phyloP scores from a whole-genome alignment of 2,113 vertebrate genomes.

The Dasyurus viverrinus region DNA sequence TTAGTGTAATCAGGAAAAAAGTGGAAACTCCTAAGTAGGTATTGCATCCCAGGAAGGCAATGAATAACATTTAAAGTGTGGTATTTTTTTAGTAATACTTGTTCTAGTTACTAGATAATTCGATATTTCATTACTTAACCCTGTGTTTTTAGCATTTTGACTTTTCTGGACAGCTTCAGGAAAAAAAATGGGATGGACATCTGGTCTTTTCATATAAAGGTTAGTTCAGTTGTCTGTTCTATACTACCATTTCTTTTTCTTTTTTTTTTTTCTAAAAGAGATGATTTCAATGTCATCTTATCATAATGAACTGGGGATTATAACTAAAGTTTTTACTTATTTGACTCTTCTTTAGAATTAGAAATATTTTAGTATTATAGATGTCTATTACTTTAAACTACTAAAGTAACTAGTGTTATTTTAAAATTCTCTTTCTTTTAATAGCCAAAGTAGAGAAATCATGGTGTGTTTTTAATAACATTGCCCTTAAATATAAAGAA shows the following conservation, averaged over 20 bases:
- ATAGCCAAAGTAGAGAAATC: neutral
- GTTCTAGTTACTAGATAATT: constrained; percentile 45
- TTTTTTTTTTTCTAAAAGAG: constrained; percentile 12
- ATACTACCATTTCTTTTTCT: constrained; percentile 11
- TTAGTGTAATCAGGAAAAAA: constrained; percentile 71
- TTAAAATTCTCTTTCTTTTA: neutral
- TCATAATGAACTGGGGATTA: neutral
- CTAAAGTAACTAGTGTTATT: neutral
- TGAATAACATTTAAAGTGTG: constrained; percentile 62
- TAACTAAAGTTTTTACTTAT: neutral
- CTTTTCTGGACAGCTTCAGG: constrained; percentile 36
- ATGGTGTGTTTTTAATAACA: neutral
- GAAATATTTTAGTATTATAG: neutral
- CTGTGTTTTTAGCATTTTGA: constrained; percentile 17
- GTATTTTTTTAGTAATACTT: constrained; percentile 52
- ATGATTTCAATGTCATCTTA: neutral
- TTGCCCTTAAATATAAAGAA: neutral
- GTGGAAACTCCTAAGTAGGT: constrained; percentile 62
- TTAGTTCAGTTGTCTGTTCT: neutral
- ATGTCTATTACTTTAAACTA: neutral
- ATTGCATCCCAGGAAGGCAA: constrained; percentile 52
- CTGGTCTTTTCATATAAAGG: neutral
- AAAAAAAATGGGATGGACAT: neutral
- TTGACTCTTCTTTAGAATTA: neutral
- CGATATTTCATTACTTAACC: constrained; percentile 51